A percentile compares a stretch with the other conserved stretches of the same genome.
Conservation (phyloP, 1,140 invertebrate species). For the Euura saliciscinereae region DNA sequence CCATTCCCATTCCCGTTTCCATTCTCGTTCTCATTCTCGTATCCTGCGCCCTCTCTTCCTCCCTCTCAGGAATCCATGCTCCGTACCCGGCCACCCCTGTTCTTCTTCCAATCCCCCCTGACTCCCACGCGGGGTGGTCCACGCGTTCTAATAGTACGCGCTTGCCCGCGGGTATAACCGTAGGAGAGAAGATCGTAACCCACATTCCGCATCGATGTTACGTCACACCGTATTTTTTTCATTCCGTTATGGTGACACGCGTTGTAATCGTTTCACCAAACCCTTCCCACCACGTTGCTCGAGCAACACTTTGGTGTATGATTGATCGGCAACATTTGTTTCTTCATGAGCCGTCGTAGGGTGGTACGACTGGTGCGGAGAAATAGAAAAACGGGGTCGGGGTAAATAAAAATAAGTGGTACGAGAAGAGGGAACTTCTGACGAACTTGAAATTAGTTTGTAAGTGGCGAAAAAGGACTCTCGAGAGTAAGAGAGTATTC, state of each 20-base stretch:
- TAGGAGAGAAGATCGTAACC: neutral
- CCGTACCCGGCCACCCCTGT: neutral
- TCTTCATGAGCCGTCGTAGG: no score
- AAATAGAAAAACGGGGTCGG: no score
- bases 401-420: no score
- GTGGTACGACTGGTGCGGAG: no score
- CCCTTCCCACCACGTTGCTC: neutral
- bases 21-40: neutral
- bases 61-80: slow-evolving; percentile 4
- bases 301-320: no score
- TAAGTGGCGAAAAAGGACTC: neutral
- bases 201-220: neutral
- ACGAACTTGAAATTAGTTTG: neutral
- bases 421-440: no score
- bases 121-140: neutral
- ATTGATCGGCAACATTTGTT: no score
- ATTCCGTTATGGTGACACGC: neutral
- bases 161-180: neutral
- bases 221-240: neutral
- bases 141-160: slow-evolving; percentile 6
- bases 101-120: neutral
- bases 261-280: slow-evolving; percentile 5
- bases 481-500: neutral
- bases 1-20: neutral
- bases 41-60: no score